Evolutionary conservation across 2,888 invertebrate species (phyloP).

Genomic region (Cataglyphis albicans): DNA sequence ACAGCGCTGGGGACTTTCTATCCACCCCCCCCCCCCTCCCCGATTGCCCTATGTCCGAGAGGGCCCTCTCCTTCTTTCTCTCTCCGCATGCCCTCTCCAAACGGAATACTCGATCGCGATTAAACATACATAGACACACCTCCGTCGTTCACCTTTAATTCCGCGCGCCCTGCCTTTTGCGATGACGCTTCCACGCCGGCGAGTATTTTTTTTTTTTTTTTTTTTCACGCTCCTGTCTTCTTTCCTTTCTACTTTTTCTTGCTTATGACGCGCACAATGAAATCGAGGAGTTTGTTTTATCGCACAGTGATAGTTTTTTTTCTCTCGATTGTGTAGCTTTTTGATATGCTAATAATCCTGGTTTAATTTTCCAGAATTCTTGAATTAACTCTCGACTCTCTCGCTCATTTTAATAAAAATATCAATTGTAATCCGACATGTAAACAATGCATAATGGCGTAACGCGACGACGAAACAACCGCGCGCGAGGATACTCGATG

Average conservation of each 20-base stretch:
- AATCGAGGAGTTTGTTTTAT: background rate
- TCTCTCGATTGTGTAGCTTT: background rate
- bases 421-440: background rate
- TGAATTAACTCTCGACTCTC: background rate
- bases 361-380: background rate
- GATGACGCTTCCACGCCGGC: slow-evolving; percentile 52
- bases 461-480: background rate
- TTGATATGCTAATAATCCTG: background rate
- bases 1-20: slow-evolving; percentile 55
- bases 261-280: background rate
- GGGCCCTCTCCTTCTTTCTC: slow-evolving; percentile 60
- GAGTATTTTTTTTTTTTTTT: slow-evolving; percentile 56
- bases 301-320: background rate
- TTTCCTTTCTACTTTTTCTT: slow-evolving; percentile 8
- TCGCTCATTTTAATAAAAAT: background rate
- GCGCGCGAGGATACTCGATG: background rate
- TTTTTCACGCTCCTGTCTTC: slow-evolving; percentile 3
- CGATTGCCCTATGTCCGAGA: slow-evolving; percentile 62
- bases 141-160: slow-evolving; percentile 81
- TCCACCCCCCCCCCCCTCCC: background rate
- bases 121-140: slow-evolving; percentile 84
- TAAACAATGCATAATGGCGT: background rate
- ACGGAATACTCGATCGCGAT: slow-evolving; percentile 85
- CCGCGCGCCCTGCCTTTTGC: slow-evolving; percentile 73
- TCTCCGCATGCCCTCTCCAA: slow-evolving; percentile 75